Percentiles rank a stretch among this genome's conserved stretches.
Evolutionary conservation across 2,113 vertebrate genomes (phyloP).

Genomic region (Tringa solitaria): DNA sequence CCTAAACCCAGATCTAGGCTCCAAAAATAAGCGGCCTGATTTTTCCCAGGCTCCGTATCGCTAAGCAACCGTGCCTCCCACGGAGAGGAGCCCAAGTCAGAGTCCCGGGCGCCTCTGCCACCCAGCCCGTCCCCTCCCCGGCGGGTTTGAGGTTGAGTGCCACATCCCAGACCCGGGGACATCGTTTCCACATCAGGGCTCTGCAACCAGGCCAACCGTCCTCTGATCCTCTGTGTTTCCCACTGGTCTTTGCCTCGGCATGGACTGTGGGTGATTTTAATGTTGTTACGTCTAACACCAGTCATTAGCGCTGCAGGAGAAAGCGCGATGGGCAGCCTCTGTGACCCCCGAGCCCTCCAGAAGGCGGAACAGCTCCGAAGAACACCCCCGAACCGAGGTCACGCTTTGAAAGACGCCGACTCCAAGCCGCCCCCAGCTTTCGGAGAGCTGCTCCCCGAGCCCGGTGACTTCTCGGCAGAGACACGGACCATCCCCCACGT

Average conservation of each 20-base stretch:
- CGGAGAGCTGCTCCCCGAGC: not conserved
- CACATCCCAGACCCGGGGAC: not conserved
- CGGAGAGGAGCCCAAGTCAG: not conserved
- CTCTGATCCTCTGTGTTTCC: not conserved
- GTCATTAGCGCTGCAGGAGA: not conserved
- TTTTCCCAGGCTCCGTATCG: not conserved
- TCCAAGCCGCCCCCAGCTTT: not conserved
- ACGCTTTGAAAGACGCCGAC: not conserved
- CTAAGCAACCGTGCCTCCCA: conserved; percentile 26
- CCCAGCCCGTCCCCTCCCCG: not conserved
- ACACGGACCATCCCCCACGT: not conserved
- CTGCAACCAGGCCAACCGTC: not conserved
- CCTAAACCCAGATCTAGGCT: conserved; percentile 53
- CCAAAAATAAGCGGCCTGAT: conserved; percentile 55
- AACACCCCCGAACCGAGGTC: not conserved
- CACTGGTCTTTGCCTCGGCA: not conserved
- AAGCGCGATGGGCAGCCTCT: fast-evolving
- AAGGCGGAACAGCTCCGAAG: not conserved
- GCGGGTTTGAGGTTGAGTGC: not conserved
- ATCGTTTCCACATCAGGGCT: not conserved
- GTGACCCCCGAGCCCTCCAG: not conserved
- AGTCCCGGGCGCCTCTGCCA: not conserved
- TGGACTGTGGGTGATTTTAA: fast-evolving
- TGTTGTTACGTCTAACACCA: not conserved
- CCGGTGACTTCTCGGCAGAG: not conserved